Evolutionary conservation across 2,888 invertebrate species (phyloP).

Genomic region (Volucella zonaria): DNA sequence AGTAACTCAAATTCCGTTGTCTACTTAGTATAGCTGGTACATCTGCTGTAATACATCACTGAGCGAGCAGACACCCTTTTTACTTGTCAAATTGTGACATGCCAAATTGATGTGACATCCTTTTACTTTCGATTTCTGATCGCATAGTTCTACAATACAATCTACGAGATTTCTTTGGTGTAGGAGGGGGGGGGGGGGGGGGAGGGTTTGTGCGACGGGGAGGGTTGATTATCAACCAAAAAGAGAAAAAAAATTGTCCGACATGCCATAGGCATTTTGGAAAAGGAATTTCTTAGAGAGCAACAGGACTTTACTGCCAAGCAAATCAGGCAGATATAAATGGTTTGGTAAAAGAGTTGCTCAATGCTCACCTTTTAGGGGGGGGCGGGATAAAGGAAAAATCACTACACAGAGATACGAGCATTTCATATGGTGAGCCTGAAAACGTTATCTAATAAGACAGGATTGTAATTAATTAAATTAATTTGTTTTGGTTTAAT

Average conservation of each 20-base stretch:
- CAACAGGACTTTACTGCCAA: conserved; percentile 59
- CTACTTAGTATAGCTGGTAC: conserved; percentile 15
- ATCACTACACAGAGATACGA: conserved; percentile 40
- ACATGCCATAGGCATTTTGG: neutral
- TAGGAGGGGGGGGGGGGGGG: too few species aligned
- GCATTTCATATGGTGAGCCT: conserved; percentile 18
- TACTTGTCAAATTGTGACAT: conserved; percentile 78
- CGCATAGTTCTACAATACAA: conserved; percentile 6
- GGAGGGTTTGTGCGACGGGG: too few species aligned
- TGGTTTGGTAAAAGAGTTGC: conserved; percentile 61
- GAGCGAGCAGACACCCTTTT: conserved; percentile 75
- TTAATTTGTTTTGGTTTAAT: conserved; percentile 82
- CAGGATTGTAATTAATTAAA: conserved; percentile 83
- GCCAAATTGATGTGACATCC: conserved; percentile 79
- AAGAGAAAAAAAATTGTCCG: conserved; percentile 50
- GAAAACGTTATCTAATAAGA: conserved; percentile 80
- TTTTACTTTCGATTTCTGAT: conserved; percentile 78
- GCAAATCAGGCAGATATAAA: conserved; percentile 65
- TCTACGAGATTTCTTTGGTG: too few species aligned
- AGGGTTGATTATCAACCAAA: conserved; percentile 55
- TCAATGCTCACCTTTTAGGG: conserved; percentile 35
- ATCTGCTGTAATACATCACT: conserved; percentile 67
- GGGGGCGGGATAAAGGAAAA: conserved; percentile 15
- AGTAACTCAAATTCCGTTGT: conserved; percentile 8
- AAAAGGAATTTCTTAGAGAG: conserved; percentile 30